phyloP scores from a whole-genome alignment of 2,797 vertebrate species.

The Uromys caudimaculatus region DNA sequence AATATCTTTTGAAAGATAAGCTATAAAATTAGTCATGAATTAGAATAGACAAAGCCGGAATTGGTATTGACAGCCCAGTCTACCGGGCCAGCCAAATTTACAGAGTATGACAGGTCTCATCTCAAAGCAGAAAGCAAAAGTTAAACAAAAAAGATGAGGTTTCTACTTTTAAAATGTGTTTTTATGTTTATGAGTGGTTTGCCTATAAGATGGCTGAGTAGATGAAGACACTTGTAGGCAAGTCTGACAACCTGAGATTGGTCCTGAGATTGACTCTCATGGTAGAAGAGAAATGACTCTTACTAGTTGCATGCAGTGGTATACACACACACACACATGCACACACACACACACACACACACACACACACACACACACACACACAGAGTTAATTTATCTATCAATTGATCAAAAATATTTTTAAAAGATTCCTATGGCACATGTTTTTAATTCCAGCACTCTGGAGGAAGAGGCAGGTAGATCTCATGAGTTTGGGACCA shows the following conservation, averaged over 20 bases:
- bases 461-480: not conserved
- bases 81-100: not conserved
- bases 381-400: not conserved
- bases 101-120: not conserved
- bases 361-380: not conserved
- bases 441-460: not conserved
- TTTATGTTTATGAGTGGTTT: not conserved
- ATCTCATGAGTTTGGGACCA: not conserved
- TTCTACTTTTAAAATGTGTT: not conserved
- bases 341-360: not conserved
- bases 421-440: not conserved
- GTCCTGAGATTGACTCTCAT: not conserved
- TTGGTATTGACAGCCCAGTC: not conserved
- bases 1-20: not conserved
- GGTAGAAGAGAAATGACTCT: not conserved
- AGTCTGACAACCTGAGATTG: not conserved
- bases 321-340: not conserved
- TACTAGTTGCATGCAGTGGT: not conserved
- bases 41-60: not conserved
- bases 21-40: not conserved
- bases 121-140: not conserved
- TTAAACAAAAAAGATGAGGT: not conserved
- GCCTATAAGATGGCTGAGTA: not conserved
- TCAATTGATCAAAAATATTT: not conserved
- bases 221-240: too few relatives aligned